Evolutionary conservation across 2,113 vertebrate species (phyloP).

Genomic region (Tenebrosternarchus preto): DNA sequence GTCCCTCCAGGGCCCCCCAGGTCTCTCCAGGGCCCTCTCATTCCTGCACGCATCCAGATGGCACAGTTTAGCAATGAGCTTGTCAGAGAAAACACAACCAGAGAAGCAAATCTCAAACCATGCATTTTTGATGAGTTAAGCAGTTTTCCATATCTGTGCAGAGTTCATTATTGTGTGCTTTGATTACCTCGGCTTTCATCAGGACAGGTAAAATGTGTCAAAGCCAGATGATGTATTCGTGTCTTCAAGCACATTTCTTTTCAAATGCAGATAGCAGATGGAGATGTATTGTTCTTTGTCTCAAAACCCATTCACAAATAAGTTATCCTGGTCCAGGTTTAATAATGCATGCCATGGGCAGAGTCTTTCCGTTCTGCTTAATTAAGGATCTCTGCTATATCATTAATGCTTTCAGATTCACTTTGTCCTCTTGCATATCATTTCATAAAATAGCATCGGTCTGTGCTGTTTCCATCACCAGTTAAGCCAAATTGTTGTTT

Average conservation of each 20-base stretch:
- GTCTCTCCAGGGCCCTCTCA: neutral
- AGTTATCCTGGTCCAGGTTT: slow-evolving; percentile 25
- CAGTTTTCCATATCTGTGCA: neutral
- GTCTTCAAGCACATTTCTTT: neutral
- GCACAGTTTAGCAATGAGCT: slow-evolving; percentile 12
- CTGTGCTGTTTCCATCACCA: neutral
- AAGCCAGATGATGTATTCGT: neutral
- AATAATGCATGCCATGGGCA: slow-evolving; percentile 12
- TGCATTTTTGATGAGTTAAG: slow-evolving; percentile 7
- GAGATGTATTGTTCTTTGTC: slow-evolving; percentile 27
- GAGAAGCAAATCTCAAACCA: neutral
- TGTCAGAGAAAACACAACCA: neutral
- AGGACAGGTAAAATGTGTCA: neutral
- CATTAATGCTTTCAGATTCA: slow-evolving; percentile 24
- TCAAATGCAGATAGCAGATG: slow-evolving; percentile 16
- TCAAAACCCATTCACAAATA: slow-evolving; percentile 28
- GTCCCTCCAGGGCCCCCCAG: neutral
- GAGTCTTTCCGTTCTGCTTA: slow-evolving; percentile 21
- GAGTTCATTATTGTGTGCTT: neutral
- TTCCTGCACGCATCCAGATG: slow-evolving; percentile 15
- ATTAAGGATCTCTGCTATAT: slow-evolving; percentile 3
- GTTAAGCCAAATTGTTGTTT: slow-evolving; percentile 1
- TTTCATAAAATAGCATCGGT: slow-evolving; percentile 3
- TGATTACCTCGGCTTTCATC: neutral
- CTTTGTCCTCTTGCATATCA: slow-evolving; percentile 20